These are phyloP conservation scores for Actinostola sp. DNA, from an alignment of 92 coral and sea anemone species.

Conservation along the genomic window DNA sequence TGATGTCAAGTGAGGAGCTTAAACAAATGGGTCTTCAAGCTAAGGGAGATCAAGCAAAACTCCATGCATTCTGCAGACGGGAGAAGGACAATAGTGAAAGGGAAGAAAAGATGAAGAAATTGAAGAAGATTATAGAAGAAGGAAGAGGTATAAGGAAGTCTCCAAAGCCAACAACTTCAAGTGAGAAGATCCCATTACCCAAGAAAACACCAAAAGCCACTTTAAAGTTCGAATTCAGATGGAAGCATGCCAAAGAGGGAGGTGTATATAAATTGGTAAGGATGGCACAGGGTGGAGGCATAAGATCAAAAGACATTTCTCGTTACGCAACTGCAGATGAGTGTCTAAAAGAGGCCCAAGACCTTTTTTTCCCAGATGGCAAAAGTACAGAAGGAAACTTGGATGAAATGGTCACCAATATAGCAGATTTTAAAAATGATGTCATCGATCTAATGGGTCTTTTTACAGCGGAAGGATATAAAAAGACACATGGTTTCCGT, in stretches of 20 bases:
- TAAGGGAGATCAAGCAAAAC: constrained; percentile 44
- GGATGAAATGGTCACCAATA: constrained; percentile 22
- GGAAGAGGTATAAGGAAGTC: constrained; percentile 21
- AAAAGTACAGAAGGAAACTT: constrained; percentile 34
- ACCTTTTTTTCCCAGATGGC: constrained; percentile 44
- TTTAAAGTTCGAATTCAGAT: constrained; percentile 48
- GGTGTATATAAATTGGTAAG: constrained; percentile 33
- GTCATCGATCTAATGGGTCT: constrained; percentile 23
- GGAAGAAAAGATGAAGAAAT: constrained; percentile 25
- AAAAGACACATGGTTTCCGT: constrained; percentile 29
- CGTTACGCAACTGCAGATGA: constrained; percentile 29
- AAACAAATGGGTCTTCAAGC: constrained; percentile 32
- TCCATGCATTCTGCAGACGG: constrained; percentile 30
- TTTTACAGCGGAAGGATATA: constrained; percentile 35
- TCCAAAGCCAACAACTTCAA: constrained; percentile 7
- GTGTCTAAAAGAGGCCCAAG: constrained; percentile 29
- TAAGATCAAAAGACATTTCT: constrained; percentile 24
- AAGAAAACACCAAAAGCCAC: constrained; percentile 29
- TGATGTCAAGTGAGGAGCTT: constrained; percentile 23
- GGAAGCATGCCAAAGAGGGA: constrained; percentile 46
- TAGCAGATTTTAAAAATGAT: constrained; percentile 50
- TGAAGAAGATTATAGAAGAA: constrained; percentile 22
- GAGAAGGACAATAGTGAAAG: constrained; percentile 19
- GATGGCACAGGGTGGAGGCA: constrained; percentile 39
- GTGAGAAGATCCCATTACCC: constrained; percentile 12